These are phyloP conservation scores for Steinernema hermaphroditum DNA, from an alignment of 2,888 invertebrate genomes.

Conservation along the genomic window DNA sequence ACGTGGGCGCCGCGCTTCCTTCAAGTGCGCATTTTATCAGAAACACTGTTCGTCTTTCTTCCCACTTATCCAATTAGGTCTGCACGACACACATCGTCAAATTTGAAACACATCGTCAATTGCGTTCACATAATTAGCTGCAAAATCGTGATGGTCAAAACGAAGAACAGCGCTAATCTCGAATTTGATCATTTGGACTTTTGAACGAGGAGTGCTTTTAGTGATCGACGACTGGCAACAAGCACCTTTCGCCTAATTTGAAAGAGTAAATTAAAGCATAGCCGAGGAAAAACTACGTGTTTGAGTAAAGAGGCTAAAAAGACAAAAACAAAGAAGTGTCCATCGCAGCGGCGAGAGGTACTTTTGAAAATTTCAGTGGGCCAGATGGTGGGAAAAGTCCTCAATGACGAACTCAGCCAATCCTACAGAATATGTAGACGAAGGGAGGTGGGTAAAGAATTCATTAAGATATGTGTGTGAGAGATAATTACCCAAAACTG, in stretches of 20 bases:
- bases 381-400: conserved; percentile 15
- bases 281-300: neutral
- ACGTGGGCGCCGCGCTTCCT: neutral
- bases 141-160: neutral
- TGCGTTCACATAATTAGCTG: neutral
- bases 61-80: neutral
- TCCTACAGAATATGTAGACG: neutral
- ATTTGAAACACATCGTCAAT: neutral
- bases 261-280: neutral
- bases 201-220: neutral
- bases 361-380: conserved; percentile 13
- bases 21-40: neutral
- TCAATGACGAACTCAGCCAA: neutral
- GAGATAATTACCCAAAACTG: too few relatives aligned
- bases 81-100: neutral
- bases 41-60: neutral
- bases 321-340: conserved; percentile 5
- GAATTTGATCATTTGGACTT: conserved; percentile 23
- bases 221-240: neutral
- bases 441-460: neutral
- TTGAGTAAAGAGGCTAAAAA: neutral
- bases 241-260: neutral
- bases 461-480: neutral
- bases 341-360: neutral
- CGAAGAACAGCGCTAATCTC: neutral